Evolutionary conservation across 2,888 invertebrate species (phyloP).

Genomic region (Endomychus coccineus): DNA sequence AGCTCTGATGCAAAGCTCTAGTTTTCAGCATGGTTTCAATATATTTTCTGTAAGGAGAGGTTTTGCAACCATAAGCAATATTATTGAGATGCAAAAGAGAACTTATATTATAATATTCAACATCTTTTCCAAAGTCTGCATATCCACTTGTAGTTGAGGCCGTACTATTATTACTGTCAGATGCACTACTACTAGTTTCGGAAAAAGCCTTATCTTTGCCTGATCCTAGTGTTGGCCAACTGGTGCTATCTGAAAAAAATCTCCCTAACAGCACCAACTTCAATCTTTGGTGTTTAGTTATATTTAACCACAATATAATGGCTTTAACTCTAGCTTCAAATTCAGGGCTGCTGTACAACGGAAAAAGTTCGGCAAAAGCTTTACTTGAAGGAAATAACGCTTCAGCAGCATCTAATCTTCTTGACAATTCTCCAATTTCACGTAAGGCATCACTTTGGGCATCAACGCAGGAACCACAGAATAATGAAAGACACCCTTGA

Average conservation of each 20-base stretch:
- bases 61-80: constrained; percentile 23
- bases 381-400: constrained; percentile 77
- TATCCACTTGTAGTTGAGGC: constrained; percentile 33
- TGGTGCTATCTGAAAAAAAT: constrained; percentile 10
- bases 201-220: constrained; percentile 43
- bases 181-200: constrained; percentile 39
- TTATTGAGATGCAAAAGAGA: constrained; percentile 43
- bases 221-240: constrained; percentile 6
- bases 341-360: constrained; percentile 55
- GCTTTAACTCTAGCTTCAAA: constrained; percentile 67
- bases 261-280: constrained; percentile 66
- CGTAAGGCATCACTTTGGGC: constrained; percentile 67
- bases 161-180: constrained; percentile 45
- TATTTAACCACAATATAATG: constrained; percentile 89
- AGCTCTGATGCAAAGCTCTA: constrained; percentile 73
- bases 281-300: constrained; percentile 74
- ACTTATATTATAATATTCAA: constrained; percentile 46
- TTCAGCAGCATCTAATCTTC: constrained; percentile 67
- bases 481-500: constrained; percentile 64
- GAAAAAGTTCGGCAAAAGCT: constrained; percentile 68
- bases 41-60: constrained; percentile 56
- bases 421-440: constrained; percentile 65
- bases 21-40: constrained; percentile 85
- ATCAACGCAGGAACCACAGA: constrained; percentile 62
- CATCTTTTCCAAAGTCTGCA: constrained; percentile 22